Percentiles rank a stretch among this genome's conserved stretches.
Conservation (phyloP, 2,113 vertebrate species). For the Oryzias curvinotus region DNA sequence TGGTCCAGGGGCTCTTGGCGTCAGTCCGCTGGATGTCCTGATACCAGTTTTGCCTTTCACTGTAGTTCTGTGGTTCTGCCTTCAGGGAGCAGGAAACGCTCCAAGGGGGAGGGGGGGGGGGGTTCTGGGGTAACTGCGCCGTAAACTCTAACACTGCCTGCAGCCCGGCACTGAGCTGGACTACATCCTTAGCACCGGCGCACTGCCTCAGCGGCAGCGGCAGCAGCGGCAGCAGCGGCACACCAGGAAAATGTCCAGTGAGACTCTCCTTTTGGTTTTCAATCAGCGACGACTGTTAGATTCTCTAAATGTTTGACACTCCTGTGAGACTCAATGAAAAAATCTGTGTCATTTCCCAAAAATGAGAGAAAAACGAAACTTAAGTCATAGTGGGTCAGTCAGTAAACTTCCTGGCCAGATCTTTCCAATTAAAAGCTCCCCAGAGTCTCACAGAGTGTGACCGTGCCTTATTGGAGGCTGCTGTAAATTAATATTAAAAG, state of each 20-base stretch:
- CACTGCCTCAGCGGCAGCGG: conserved; percentile 1
- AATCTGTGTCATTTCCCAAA: too few relatives aligned
- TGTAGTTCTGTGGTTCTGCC: conserved; percentile 57
- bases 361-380: too few relatives aligned
- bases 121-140: conserved; percentile 36
- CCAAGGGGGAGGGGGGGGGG: conserved; percentile 25
- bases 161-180: conserved; percentile 29
- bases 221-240: conserved; percentile 7
- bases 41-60: conserved; percentile 69
- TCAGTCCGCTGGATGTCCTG: conserved; percentile 28
- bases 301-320: too few relatives aligned
- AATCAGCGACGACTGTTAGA: too few relatives aligned
- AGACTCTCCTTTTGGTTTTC: not conserved
- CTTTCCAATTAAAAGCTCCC: too few relatives aligned
- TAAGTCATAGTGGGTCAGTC: too few relatives aligned
- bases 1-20: conserved; percentile 42
- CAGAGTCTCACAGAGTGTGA: too few relatives aligned
- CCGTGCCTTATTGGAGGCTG: too few relatives aligned
- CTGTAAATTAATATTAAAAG: too few relatives aligned
- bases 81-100: conserved; percentile 39
- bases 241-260: not conserved
- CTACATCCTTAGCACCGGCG: conserved; percentile 4
- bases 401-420: too few relatives aligned
- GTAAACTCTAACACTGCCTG: conserved; percentile 50
- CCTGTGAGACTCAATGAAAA: too few relatives aligned